Evolutionary conservation across 2,888 invertebrate species (phyloP).

Genomic region (Morpho helenor): DNA sequence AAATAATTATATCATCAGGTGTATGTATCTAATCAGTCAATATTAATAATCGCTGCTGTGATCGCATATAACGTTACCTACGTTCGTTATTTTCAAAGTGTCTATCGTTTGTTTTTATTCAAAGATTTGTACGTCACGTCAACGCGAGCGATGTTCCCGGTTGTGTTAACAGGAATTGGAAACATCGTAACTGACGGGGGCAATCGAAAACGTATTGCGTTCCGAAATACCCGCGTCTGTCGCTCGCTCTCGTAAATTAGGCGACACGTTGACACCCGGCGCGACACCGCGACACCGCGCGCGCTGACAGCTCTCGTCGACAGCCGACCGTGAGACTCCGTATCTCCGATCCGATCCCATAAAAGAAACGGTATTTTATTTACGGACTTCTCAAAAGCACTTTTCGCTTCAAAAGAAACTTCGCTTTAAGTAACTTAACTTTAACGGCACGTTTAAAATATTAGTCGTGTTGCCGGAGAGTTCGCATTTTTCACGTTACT

Average conservation of each 20-base stretch:
- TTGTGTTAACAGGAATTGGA: neutral
- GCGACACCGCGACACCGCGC: conserved; percentile 36
- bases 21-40: too few species aligned
- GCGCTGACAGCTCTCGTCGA: conserved; percentile 43
- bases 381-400: conserved; percentile 2
- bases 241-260: conserved; percentile 32
- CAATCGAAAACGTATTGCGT: conserved; percentile 31
- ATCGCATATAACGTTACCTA: too few species aligned
- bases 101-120: neutral
- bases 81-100: too few species aligned
- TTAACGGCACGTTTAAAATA: conserved; percentile 9
- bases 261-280: conserved; percentile 40
- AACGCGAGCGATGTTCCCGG: too few species aligned
- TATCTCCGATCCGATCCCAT: neutral
- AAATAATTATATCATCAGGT: too few species aligned
- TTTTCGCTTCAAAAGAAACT: conserved; percentile 1
- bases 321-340: conserved; percentile 21
- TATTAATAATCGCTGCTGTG: too few species aligned
- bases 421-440: neutral
- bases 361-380: conserved; percentile 3
- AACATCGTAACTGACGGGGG: conserved; percentile 19
- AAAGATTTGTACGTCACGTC: too few species aligned
- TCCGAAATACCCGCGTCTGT: conserved; percentile 33
- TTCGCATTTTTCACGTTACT: conserved; percentile 7
- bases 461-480: conserved; percentile 6